Percentiles rank a stretch among this genome's conserved stretches.
These are phyloP conservation scores for Ceryle rudis DNA, from an alignment of 2,797 vertebrate species.

Conservation along the genomic window DNA sequence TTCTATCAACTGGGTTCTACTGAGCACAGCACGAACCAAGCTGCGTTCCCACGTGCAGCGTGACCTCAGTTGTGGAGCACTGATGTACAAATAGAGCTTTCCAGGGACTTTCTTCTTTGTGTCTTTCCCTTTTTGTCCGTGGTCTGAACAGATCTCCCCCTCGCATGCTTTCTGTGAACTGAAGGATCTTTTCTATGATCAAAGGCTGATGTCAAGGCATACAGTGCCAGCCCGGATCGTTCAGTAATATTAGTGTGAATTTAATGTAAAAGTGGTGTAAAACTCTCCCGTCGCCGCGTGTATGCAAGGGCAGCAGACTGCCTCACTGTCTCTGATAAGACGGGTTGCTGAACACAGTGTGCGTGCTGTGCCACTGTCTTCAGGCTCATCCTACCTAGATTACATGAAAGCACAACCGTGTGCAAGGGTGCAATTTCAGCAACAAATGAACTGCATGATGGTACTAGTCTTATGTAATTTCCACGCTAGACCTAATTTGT, in stretches of 20 bases:
- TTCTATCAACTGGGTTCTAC: too few relatives aligned
- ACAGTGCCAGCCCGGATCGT: accelerated
- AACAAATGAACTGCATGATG: background rate
- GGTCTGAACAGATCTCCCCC: background rate
- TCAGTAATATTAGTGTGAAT: accelerated
- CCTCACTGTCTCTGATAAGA: accelerated
- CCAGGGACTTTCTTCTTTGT: background rate
- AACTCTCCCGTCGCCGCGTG: background rate
- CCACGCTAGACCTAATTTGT: background rate
- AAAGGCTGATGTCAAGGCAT: background rate
- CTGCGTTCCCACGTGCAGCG: background rate
- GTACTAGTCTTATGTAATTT: background rate
- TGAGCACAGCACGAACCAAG: background rate
- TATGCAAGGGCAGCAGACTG: background rate
- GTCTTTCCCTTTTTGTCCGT: background rate
- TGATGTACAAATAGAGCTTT: background rate
- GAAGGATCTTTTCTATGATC: background rate
- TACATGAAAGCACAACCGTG: accelerated
- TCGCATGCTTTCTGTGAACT: background rate
- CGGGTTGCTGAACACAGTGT: background rate
- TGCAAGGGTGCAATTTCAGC: background rate
- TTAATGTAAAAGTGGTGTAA: too few relatives aligned
- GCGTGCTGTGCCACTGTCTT: background rate
- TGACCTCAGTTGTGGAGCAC: background rate
- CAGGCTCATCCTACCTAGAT: background rate